Base-by-base conservation (phyloP, 2,113 vertebrate species). In the Sturnus vulgaris region DNA sequence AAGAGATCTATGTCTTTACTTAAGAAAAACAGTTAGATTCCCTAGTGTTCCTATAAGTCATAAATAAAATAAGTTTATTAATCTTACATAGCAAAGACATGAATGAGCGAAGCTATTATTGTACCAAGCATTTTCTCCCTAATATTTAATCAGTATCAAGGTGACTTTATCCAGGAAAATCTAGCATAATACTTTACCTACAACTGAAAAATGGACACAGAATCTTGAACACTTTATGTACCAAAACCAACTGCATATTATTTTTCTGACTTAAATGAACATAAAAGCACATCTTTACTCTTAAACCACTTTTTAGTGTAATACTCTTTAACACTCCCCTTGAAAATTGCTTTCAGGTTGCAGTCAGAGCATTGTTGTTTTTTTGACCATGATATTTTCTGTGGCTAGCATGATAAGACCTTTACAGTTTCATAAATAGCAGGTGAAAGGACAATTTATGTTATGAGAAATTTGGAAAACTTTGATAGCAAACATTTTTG, bases 41-140 rank as follows among this genome's bases (percentile, higher is more conserved):
- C 28, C n/a, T 73, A 66, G 5, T 52, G 39, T 7, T 63, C 37
- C 30, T 56, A 80, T 79, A 80, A 40, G 66, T 35, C 40, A 66
- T 92, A 89, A 86, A 83, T 77, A 95, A 91, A 90, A 75, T 55
- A 81, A 20, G 16, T 84, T 61, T 91, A 93, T 86, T 92, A 72
- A 86, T 86, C 15, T 90, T 94, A 57, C 21, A 81, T 44, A 27
- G 20, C 46, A 83, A 65, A 73, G 53, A 44, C 44, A 22, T 1
- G 5, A 42, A 31, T 71, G 7, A 80, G 35, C 5, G 72, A 89
- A 81, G 5, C 5, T 71, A 31, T 40, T 79, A 78, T 30, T 59
- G 33, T 68, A 64, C 19, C 27, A 76, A 79, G 5, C 0, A 1
- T 82, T 96, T 86, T 94, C 15, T 89, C 28, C 7, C n/a, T 72